A percentile compares a stretch with the other conserved stretches of the same genome.
These are phyloP conservation scores for Philotrypesis tridentata DNA, from an alignment of 1,140 invertebrate genomes.

Conservation along the genomic window DNA sequence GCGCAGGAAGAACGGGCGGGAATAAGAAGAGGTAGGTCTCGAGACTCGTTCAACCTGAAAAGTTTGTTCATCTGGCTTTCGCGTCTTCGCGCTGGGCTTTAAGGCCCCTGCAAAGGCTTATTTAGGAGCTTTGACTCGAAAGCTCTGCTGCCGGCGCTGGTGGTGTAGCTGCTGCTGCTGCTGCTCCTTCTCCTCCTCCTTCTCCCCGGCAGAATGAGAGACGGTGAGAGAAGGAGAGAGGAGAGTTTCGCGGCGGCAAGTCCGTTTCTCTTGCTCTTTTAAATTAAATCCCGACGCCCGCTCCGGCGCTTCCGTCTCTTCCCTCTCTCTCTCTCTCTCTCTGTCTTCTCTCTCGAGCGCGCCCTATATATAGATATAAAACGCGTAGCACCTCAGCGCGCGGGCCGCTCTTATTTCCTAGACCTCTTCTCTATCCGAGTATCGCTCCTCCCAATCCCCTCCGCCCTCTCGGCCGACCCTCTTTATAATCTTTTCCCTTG, in stretches of 20 bases:
- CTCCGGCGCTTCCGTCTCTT: not conserved
- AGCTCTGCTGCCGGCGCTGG: conserved; percentile 35
- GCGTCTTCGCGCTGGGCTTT: conserved; percentile 27
- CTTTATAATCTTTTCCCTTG: conserved; percentile 29
- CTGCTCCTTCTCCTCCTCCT: not conserved
- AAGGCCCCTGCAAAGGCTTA: conserved; percentile 49
- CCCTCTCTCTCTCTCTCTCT: not conserved
- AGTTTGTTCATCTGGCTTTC: conserved; percentile 41
- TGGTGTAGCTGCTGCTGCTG: conserved; percentile 33
- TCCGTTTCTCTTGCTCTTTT: conserved; percentile 52
- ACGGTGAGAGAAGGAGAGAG: not conserved
- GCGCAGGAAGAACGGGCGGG: no score
- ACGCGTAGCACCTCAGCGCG: no score
- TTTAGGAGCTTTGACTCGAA: conserved; percentile 49
- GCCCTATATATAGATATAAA: no score
- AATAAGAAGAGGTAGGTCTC: not conserved
- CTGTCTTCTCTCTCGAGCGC: no score
- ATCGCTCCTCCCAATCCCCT: not conserved
- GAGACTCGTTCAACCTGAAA: not conserved
- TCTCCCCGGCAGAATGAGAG: no score
- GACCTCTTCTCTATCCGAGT: not conserved
- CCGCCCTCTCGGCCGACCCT: not conserved
- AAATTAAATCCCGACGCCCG: conserved; percentile 53
- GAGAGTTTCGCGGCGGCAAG: conserved; percentile 44
- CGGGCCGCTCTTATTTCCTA: not conserved